Evolutionary conservation across 64 coral and sea anemone species (phyloP).

Genomic region (Montipora foliosa): DNA sequence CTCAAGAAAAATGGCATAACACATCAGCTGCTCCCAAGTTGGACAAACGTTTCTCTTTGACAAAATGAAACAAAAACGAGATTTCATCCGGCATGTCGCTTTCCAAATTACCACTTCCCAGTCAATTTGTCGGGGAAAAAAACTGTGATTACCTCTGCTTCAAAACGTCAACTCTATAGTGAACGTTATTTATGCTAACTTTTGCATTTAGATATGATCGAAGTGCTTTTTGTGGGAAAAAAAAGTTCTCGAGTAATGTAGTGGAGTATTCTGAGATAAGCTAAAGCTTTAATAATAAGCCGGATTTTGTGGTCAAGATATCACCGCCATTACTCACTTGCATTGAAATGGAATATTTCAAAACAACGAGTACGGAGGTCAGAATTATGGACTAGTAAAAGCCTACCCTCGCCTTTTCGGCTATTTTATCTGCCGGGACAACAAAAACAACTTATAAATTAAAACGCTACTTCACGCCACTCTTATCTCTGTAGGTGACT

Average conservation of each 20-base stretch:
- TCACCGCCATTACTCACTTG: background rate
- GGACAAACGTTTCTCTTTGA: background rate
- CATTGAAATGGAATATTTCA: background rate
- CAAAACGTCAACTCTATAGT: background rate
- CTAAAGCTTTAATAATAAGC: background rate
- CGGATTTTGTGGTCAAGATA: background rate
- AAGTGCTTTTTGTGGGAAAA: background rate
- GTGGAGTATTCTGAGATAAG: background rate
- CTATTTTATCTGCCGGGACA: background rate
- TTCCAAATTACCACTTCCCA: background rate
- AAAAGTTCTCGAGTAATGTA: constrained; percentile 15
- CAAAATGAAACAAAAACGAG: background rate
- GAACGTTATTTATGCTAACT: background rate
- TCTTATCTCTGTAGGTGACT: background rate
- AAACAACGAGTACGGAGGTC: background rate
- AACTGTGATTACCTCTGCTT: background rate
- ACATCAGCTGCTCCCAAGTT: background rate
- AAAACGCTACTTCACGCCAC: background rate
- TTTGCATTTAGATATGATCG: background rate
- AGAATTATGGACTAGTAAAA: background rate
- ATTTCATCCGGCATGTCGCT: background rate
- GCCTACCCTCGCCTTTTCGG: background rate
- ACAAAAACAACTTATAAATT: background rate
- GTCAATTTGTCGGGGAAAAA: constrained; percentile 11
- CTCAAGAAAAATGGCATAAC: background rate